Evolutionary conservation across 2,888 invertebrate species (phyloP).

Genomic region (Napeogenes sylphis): DNA sequence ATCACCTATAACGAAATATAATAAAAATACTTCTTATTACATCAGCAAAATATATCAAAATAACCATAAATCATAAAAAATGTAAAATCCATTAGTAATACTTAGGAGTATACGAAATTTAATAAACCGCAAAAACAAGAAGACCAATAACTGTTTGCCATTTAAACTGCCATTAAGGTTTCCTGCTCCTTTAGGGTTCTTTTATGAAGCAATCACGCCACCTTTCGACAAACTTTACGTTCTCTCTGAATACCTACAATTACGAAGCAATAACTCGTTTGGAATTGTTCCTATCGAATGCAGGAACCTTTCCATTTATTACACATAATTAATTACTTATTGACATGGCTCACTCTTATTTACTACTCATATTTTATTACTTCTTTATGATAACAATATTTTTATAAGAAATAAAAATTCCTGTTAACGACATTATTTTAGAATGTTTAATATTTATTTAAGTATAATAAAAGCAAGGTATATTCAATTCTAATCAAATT

Average conservation of each 20-base stretch:
- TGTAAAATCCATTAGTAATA: slow-evolving; percentile 2
- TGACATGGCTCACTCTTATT: background rate
- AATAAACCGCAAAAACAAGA: slow-evolving; percentile 28
- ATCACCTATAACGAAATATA: background rate
- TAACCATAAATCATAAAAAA: background rate
- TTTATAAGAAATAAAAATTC: too few relatives aligned
- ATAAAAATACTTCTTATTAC: background rate
- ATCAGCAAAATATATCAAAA: background rate
- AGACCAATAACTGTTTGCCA: slow-evolving; percentile 34
- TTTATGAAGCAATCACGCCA: slow-evolving; percentile 60
- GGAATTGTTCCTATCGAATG: slow-evolving; percentile 43
- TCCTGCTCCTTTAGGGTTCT: slow-evolving; percentile 47
- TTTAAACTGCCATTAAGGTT: slow-evolving; percentile 41
- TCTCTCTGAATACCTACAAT: slow-evolving; percentile 58
- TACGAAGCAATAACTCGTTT: slow-evolving; percentile 55
- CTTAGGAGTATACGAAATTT: slow-evolving; percentile 17
- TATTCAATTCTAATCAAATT: too few relatives aligned
- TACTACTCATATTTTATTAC: too few relatives aligned
- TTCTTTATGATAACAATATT: too few relatives aligned
- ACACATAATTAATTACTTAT: slow-evolving; percentile 2
- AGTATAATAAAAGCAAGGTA: too few relatives aligned
- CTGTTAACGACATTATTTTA: too few relatives aligned
- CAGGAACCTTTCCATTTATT: slow-evolving; percentile 4
- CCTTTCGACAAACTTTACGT: slow-evolving; percentile 55
- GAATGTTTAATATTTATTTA: too few relatives aligned